Conservation (phyloP, 2,113 vertebrate genomes). For the Tetrao urogallus region DNA sequence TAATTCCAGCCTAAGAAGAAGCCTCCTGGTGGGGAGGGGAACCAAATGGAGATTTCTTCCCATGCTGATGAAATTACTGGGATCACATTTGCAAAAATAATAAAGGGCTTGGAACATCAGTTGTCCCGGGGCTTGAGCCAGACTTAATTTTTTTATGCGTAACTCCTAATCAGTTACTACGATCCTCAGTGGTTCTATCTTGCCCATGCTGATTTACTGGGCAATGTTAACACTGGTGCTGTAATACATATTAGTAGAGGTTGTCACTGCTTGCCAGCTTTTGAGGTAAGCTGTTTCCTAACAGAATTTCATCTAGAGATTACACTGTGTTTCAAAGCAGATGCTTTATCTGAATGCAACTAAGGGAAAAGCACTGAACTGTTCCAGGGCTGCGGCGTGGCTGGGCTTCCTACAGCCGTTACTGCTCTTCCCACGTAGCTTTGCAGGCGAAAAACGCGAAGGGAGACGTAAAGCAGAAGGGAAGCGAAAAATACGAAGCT, state of each 20-base stretch:
- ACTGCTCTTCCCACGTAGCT: not conserved
- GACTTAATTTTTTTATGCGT: not conserved
- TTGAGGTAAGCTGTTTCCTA: not conserved
- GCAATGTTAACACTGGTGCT: not conserved
- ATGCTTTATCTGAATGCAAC: not conserved
- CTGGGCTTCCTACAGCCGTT: not conserved
- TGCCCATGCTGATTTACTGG: not conserved
- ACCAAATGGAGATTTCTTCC: not conserved
- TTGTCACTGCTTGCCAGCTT: not conserved
- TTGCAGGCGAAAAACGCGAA: not conserved
- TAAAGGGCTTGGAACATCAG: not conserved
- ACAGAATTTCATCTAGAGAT: not conserved
- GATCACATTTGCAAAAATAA: conserved; percentile 40
- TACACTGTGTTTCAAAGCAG: not conserved
- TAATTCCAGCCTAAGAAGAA: conserved; percentile 11
- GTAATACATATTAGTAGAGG: not conserved
- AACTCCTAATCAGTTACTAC: not conserved
- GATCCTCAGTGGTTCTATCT: not conserved
- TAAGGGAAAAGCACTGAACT: not conserved
- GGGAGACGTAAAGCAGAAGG: accelerated
- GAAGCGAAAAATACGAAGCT: not conserved
- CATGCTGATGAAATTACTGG: conserved; percentile 10
- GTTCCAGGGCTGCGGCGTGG: not conserved
- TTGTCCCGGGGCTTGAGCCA: not conserved
- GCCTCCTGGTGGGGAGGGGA: not conserved